phyloP scores from a whole-genome alignment of 2,797 vertebrate genomes.

The Chiloscyllium punctatum region DNA sequence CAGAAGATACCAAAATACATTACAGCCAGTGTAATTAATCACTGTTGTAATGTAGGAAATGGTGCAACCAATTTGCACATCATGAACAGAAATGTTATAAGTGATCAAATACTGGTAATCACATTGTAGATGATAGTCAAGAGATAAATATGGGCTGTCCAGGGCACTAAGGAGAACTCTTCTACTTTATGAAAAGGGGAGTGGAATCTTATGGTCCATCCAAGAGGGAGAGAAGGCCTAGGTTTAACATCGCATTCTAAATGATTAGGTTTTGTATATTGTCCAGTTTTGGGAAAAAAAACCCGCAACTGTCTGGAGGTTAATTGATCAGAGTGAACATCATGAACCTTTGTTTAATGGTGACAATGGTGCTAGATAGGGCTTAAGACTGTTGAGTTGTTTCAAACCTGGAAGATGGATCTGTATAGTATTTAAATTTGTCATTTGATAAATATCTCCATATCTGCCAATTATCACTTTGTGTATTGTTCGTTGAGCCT shows the following conservation, averaged over 20 bases:
- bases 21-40: background rate
- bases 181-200: background rate
- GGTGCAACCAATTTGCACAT: background rate
- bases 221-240: background rate
- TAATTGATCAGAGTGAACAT: background rate
- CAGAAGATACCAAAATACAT: background rate
- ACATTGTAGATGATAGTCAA: background rate
- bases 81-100: background rate
- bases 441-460: background rate
- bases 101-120: background rate
- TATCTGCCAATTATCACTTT: background rate
- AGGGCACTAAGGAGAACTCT: background rate
- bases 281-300: background rate
- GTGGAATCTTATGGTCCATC: background rate
- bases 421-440: slow-evolving; percentile 28
- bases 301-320: no score
- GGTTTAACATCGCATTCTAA: background rate
- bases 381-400: background rate
- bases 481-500: slow-evolving; percentile 9
- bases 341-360: no score
- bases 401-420: background rate
- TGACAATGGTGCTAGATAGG: background rate
- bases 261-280: background rate
- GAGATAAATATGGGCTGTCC: background rate
- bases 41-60: background rate